These are phyloP conservation scores for Wiebesia pumilae DNA, from an alignment of 1,140 invertebrate genomes.

Conservation along the genomic window DNA sequence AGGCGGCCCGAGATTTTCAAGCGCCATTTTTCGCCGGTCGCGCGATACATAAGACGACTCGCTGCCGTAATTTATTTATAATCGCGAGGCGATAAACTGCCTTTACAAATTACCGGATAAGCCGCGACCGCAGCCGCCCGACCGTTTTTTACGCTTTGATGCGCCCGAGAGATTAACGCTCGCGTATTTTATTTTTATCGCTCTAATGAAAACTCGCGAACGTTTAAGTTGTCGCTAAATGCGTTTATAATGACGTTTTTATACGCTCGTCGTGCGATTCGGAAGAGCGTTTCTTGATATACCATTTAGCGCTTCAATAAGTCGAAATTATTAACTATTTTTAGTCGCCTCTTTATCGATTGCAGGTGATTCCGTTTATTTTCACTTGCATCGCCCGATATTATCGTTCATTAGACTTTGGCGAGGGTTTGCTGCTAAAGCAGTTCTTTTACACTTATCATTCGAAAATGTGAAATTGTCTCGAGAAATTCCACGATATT, in stretches of 20 bases:
- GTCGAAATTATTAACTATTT: no score
- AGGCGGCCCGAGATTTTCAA: not conserved
- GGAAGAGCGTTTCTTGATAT: not conserved
- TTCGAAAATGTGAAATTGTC: no score
- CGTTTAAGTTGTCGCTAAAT: constrained; percentile 22
- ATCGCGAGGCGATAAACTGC: constrained; percentile 42
- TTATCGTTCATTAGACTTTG: no score
- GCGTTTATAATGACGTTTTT: constrained; percentile 31
- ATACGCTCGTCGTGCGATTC: not conserved
- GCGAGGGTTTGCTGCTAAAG: no score
- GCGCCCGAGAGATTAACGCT: constrained; percentile 31
- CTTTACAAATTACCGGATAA: constrained; percentile 52
- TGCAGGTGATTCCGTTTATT: no score
- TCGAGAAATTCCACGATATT: no score
- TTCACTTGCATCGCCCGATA: no score
- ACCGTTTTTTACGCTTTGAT: constrained; percentile 30
- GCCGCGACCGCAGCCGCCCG: constrained; percentile 17
- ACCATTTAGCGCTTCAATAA: no score
- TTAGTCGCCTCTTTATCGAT: no score
- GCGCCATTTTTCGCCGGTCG: constrained; percentile 12
- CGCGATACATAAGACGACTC: constrained; percentile 17
- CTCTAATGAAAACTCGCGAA: constrained; percentile 26
- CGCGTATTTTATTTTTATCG: constrained; percentile 37
- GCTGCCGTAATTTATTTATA: constrained; percentile 44
- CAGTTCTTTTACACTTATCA: no score